Percentiles rank a stretch among this genome's conserved stretches.
Evolutionary conservation across 2,797 vertebrate genomes (phyloP).

Genomic region (Leuciscus waleckii): DNA sequence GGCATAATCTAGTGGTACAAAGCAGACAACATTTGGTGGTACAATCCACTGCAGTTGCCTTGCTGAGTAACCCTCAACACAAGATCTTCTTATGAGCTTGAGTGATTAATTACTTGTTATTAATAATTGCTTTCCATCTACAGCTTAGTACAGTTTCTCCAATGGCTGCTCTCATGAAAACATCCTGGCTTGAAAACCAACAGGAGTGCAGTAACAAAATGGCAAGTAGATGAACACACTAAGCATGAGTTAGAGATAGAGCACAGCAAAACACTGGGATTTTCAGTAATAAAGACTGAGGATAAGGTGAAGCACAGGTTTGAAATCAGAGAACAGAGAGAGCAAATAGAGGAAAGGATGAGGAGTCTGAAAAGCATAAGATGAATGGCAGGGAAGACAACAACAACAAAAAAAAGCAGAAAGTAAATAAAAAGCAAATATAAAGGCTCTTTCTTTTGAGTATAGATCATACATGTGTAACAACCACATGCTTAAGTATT

Average conservation of each 20-base stretch:
- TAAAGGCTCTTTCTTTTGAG: not conserved
- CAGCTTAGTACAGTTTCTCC: constrained; percentile 15
- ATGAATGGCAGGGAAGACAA: constrained; percentile 3
- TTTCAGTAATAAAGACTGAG: not conserved
- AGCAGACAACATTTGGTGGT: not conserved
- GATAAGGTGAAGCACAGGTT: not conserved
- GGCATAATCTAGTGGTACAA: not conserved
- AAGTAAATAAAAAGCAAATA: not conserved
- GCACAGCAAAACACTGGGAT: not conserved
- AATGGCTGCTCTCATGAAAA: not conserved
- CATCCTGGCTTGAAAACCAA: not conserved
- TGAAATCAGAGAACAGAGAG: constrained; percentile 1
- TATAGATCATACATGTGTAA: not conserved
- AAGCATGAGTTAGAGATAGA: not conserved
- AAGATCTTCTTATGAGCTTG: not conserved
- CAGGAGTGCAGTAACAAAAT: not conserved
- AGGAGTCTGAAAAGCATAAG: not conserved
- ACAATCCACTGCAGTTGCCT: not conserved
- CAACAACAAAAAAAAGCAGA: not conserved
- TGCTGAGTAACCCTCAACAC: not conserved
- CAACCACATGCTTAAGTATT: not conserved
- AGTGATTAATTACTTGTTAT: not conserved
- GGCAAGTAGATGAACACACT: constrained; percentile 25
- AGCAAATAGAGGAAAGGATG: not conserved
- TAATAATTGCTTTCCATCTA: constrained; percentile 35